A percentile compares a stretch with the other conserved stretches of the same genome.
Conservation (phyloP, 2,797 vertebrate species). For the Caiman crocodilus region DNA sequence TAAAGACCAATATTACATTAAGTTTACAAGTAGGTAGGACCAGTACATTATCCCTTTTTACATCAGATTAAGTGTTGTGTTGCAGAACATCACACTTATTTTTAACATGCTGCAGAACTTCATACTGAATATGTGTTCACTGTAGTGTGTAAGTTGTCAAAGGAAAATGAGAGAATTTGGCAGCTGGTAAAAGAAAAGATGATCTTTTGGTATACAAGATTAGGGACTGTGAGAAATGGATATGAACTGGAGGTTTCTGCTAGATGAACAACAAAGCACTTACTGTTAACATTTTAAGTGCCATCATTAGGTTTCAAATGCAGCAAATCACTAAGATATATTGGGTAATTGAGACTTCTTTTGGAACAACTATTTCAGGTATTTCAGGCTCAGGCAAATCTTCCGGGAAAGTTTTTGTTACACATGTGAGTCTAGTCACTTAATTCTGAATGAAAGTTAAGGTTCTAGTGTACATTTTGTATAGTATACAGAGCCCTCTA, state of each 20-base stretch:
- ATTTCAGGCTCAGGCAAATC: background rate
- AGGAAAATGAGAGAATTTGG: background rate
- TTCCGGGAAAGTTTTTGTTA: background rate
- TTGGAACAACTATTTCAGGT: background rate
- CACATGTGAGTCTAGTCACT: background rate
- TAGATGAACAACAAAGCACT: background rate
- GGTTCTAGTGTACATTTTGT: background rate
- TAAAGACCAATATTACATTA: background rate
- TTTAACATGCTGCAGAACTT: background rate
- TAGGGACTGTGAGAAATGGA: background rate
- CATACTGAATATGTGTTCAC: background rate
- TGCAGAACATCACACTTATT: background rate
- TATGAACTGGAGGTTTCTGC: background rate
- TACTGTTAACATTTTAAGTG: background rate
- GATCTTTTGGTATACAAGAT: background rate
- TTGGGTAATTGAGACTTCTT: background rate
- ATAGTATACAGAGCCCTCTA: background rate
- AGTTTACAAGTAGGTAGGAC: background rate
- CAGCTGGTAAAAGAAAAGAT: constrained; percentile 1
- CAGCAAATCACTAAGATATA: background rate
- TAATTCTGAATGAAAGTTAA: background rate
- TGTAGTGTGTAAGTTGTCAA: background rate
- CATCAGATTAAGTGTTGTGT: constrained; percentile 10
- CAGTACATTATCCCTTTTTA: background rate
- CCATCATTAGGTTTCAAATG: background rate